Evolutionary conservation across 2,113 vertebrate species (phyloP), one percentile per base, ranked within the genome.

Genomic region (Stercorarius parasiticus): DNA sequence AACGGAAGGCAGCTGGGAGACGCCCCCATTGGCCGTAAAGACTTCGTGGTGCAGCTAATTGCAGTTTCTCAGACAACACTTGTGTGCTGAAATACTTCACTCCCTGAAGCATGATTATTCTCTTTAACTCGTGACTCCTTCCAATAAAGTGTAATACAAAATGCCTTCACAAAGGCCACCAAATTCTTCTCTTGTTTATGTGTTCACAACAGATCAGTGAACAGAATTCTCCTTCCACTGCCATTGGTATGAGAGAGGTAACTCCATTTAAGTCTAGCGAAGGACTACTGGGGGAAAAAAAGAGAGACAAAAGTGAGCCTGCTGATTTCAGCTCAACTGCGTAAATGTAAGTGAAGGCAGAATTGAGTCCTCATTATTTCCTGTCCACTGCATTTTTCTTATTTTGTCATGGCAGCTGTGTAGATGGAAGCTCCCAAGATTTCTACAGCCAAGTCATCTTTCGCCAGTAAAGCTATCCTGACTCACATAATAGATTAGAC

Each of bases 341-440:
- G 49, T 52, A 85, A 92, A 92, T 72, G 15, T 45, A 90, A 84
- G 36, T 13, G 83, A 82, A 92, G 81, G 88, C 83, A 95, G 52
- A 81, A 95, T 1, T 23, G 83, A 90, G 47, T 84, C 65, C 69
- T 84, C 52, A 52, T 76, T 96, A 90, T 92, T 97, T 91, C 88
- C 94, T 84, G 80, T 95, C 91, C 83, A 1, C 81, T 82, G 81
- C 65, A 50, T 96, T 95, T 87, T 65, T 95, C 81, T 85, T 66
- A 38, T 87, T 96, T 67, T 90, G 92, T 82, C 72, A 78, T 87
- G 91, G 88, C 92, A 97, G 92, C 94, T 92, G 80, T 32, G 64
- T 13, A 47, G 72, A 94, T 84, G 76, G 92, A 92, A 95, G 88
- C 79, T 94, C 96, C 76, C 76, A 81, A 82, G 77, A 56, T 89